Evolutionary conservation across 2,113 vertebrate species (phyloP).

Genomic region (Chionomys nivalis): DNA sequence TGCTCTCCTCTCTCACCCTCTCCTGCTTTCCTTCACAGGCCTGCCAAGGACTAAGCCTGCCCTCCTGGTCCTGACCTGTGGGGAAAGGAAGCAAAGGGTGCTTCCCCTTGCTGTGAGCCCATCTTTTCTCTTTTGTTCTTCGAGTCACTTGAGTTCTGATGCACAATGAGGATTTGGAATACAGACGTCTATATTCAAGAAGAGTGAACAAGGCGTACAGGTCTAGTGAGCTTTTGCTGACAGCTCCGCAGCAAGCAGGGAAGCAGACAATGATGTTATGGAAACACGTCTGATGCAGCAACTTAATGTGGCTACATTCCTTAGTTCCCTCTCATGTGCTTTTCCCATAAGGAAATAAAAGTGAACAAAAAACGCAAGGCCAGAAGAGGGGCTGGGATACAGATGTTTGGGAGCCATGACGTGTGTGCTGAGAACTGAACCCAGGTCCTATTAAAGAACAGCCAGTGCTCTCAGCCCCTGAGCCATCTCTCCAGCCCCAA

Average conservation of each 20-base stretch:
- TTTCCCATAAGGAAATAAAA: not conserved
- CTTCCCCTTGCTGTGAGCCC: not conserved
- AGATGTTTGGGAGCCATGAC: not conserved
- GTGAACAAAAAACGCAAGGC: not conserved
- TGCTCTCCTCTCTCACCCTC: not conserved
- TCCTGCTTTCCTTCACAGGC: not conserved
- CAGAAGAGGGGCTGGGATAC: not conserved
- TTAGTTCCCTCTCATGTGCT: not conserved
- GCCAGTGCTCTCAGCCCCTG: not conserved
- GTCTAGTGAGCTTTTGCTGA: not conserved
- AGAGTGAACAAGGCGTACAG: not conserved
- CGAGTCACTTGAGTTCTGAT: not conserved
- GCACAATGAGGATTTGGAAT: not conserved
- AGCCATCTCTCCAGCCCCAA: not conserved
- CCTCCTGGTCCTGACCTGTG: not conserved
- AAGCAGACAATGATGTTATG: not conserved
- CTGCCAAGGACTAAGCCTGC: not conserved
- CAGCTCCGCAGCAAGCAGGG: not conserved
- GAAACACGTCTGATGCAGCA: not conserved
- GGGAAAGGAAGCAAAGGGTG: not conserved
- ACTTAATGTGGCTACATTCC: not conserved
- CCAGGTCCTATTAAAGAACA: not conserved
- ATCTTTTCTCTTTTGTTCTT: not conserved
- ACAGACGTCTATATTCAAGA: not conserved
- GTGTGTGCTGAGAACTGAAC: not conserved